Percentiles rank a stretch among this genome's conserved stretches.
These are phyloP conservation scores for Pocillopora damicornis DNA, from an alignment of 64 coral and sea anemone genomes.

Conservation along the genomic window DNA sequence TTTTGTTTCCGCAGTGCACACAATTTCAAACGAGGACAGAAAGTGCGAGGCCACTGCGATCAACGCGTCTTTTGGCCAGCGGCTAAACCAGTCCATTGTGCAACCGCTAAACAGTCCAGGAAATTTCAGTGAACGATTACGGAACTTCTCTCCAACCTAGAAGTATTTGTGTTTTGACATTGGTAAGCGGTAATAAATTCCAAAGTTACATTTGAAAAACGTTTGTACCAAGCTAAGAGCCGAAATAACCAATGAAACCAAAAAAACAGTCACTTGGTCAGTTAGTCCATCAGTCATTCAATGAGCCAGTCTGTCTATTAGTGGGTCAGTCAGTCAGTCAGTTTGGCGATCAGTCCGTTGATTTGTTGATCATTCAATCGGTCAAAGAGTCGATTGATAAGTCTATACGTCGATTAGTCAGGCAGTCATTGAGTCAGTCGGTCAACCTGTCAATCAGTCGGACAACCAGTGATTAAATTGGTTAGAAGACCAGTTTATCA, in stretches of 20 bases:
- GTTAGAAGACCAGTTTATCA: not conserved
- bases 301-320: not conserved
- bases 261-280: no score
- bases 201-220: no score
- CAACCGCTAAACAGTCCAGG: conserved; percentile 96
- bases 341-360: not conserved
- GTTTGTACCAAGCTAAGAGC: no score
- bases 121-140: conserved; percentile 97
- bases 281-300: not conserved
- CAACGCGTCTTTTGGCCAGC: conserved; percentile 98
- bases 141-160: conserved; percentile 97
- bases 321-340: not conserved
- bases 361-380: not conserved
- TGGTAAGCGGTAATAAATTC: no score
- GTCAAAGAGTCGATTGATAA: not conserved
- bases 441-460: not conserved
- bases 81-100: conserved; percentile 99
- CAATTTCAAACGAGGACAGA: conserved; percentile 76
- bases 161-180: not conserved
- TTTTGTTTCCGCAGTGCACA: conserved; percentile 84
- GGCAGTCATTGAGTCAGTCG: not conserved
- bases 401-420: not conserved
- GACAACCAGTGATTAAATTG: not conserved
- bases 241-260: no score
- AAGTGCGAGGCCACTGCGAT: conserved; percentile 95